A percentile compares a stretch with the other conserved stretches of the same genome.
Evolutionary conservation across 2,888 invertebrate genomes (phyloP).

Genomic region (Crioceris asparagi): DNA sequence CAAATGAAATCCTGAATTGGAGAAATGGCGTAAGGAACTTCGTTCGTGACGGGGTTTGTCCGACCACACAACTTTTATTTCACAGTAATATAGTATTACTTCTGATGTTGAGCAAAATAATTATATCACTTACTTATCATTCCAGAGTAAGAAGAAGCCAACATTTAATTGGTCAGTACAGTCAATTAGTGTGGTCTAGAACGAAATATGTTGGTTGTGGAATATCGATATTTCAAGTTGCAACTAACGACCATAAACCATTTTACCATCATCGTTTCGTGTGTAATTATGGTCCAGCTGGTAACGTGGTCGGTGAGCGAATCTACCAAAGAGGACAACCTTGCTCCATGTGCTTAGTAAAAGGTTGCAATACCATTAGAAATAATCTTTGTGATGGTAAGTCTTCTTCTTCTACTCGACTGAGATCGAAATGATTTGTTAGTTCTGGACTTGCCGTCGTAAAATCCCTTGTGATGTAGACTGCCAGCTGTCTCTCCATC

Average conservation of each 20-base stretch:
- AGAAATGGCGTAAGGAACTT: no score
- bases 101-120: no score
- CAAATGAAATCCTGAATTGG: no score
- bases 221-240: conserved; percentile 13
- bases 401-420: no score
- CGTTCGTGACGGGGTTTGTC: no score
- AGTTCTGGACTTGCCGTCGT: no score
- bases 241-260: neutral
- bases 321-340: conserved; percentile 20
- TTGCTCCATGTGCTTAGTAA: conserved; percentile 18
- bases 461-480: no score
- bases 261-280: conserved; percentile 19
- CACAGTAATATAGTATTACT: no score
- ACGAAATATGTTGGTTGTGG: conserved; percentile 23
- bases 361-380: conserved; percentile 15
- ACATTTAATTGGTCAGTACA: conserved; percentile 21
- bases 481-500: no score
- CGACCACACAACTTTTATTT: no score
- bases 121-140: no score
- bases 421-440: no score
- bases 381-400: conserved; percentile 19
- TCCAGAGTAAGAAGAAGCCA: conserved; percentile 19
- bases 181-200: conserved; percentile 22
- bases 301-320: conserved; percentile 18
- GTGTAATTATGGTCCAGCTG: conserved; percentile 24